Evolutionary conservation across 2,797 vertebrate genomes (phyloP), one percentile per base, ranked within the genome.

Genomic region (Anguilla pacifica): DNA sequence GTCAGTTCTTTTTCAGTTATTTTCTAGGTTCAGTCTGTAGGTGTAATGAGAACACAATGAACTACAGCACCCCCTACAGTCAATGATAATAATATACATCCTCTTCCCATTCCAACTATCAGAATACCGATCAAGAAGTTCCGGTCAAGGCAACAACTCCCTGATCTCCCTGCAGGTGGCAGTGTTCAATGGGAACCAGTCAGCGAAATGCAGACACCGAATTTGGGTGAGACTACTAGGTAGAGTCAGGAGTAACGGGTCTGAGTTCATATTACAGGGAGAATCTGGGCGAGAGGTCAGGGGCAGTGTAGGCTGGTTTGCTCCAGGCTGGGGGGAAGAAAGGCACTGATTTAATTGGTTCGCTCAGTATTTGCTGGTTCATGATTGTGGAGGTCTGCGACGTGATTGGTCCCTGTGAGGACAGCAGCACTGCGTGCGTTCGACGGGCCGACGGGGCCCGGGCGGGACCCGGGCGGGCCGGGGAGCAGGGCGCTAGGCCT

Each of bases 401-500:
- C 64, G 46, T 46, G 55, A 64, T 83, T 87, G 87, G 89, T 91
- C 90, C 87, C 61, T 39, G 35, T 86, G 82, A 70, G 43, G 55
- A 86, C 83, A 72, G 83, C 86, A 84, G 74, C 64, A 17, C 1
- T 22, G 59, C 74, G 15, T 28, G 19, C 39, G 51, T 35, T 39
- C 79, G 74, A 39, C 13, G 70, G 70, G 57, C 59, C 84, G 85
- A 84, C 87, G 89, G 88, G 67, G 67, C 13, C 86, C 17, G 81
- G 70, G 28, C 39, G 51, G 88, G 89, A 89, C 87, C 85, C 13
- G 84, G 88, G 77, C 84, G 89, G 86, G 81, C 81, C 83, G 39
- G 72, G 88, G 89, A 90, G 90, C 39, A 92, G 94, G 90, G 96
- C 81, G 85, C 92, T 97, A 99, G 92, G 95, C 97, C 93, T 98